phyloP scores from a whole-genome alignment of 2,888 invertebrate species.

The Nowickia ferox region DNA sequence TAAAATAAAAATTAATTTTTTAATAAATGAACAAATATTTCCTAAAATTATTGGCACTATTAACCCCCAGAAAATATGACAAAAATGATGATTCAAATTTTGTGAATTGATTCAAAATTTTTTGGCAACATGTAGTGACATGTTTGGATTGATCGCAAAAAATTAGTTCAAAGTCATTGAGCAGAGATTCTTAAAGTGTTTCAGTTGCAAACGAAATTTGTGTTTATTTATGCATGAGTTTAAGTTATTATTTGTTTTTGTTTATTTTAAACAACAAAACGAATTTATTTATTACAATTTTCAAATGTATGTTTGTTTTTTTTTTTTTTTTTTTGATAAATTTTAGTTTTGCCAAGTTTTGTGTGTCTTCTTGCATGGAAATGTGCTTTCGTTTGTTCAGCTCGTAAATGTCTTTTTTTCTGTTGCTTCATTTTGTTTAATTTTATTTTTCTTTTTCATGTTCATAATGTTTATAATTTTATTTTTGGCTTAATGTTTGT shows the following conservation, averaged over 20 bases:
- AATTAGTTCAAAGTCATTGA: conserved; percentile 28
- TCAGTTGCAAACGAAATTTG: neutral
- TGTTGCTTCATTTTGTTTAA: neutral
- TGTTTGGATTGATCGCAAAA: conserved; percentile 5
- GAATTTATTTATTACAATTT: neutral
- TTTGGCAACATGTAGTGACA: neutral
- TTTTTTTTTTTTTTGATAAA: conserved; percentile 1
- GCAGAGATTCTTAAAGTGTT: conserved; percentile 45
- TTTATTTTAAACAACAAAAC: neutral
- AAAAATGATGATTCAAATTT: conserved; percentile 24
- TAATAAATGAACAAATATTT: too few species aligned
- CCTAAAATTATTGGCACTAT: too few species aligned
- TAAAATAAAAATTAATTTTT: too few species aligned
- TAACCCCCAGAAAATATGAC: neutral
- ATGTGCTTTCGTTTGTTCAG: neutral
- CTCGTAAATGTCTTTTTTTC: conserved; percentile 24
- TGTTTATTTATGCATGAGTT: neutral
- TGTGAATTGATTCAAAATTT: neutral
- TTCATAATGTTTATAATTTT: conserved; percentile 5
- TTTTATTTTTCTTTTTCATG: neutral
- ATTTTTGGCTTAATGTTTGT: neutral
- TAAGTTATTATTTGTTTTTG: neutral
- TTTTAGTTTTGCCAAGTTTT: neutral
- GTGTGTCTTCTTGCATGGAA: neutral
- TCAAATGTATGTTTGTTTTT: neutral